Percentiles rank a stretch among this genome's conserved stretches.
These are phyloP conservation scores for Xenentodon cancila DNA, from an alignment of 2,797 vertebrate species.

Conservation along the genomic window DNA sequence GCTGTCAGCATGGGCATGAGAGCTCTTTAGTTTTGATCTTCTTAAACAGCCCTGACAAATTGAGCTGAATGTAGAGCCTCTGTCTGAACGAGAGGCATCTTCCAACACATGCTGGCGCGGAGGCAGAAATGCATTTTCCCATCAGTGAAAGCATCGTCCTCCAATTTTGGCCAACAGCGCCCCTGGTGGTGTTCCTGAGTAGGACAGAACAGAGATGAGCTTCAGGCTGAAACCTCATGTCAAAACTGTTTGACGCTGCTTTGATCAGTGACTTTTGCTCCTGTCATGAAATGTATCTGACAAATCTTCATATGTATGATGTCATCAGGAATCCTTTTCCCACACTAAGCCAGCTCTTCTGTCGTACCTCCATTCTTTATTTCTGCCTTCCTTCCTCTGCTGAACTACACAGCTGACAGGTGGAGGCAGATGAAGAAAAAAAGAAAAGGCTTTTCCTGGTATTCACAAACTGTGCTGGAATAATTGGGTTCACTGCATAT, in stretches of 20 bases:
- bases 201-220: too few relatives aligned
- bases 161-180: conserved; percentile 6
- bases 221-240: too few relatives aligned
- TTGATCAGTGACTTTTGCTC: not conserved
- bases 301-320: conserved; percentile 11
- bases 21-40: conserved; percentile 44
- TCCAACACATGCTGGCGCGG: conserved; percentile 54
- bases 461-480: conserved; percentile 22
- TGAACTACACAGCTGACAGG: conserved; percentile 59
- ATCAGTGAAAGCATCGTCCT: conserved; percentile 23
- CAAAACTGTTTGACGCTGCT: not conserved
- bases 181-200: conserved; percentile 10
- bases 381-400: conserved; percentile 17
- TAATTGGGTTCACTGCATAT: conserved; percentile 16
- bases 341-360: conserved; percentile 16
- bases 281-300: not conserved
- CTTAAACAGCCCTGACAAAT: conserved; percentile 58
- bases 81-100: conserved; percentile 55
- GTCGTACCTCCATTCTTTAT: too few relatives aligned
- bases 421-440: conserved; percentile 45
- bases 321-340: conserved; percentile 6
- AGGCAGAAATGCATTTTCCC: conserved; percentile 60
- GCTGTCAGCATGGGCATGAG: conserved; percentile 35
- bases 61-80: conserved; percentile 55
- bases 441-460: conserved; percentile 46